Evolutionary conservation across 92 coral and sea anemone species (phyloP).

Genomic region (Epizoanthus scotinus): DNA sequence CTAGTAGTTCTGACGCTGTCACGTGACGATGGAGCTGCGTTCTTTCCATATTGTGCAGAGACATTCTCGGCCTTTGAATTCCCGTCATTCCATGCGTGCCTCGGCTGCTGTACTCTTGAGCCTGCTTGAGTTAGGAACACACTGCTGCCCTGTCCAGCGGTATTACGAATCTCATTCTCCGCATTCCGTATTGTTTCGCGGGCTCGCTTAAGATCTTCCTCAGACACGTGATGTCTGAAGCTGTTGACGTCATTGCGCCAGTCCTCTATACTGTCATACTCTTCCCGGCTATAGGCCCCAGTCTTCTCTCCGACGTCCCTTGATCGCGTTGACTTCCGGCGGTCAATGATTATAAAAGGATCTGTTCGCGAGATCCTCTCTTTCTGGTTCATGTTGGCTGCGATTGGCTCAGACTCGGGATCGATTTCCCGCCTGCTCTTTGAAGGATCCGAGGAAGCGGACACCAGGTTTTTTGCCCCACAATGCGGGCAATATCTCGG

Average conservation of each 20-base stretch:
- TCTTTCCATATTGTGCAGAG: too few relatives aligned
- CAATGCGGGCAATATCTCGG: conserved; percentile 55
- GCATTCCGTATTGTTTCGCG: neutral
- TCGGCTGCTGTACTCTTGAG: neutral
- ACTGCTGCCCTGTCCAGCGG: neutral
- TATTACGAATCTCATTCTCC: neutral
- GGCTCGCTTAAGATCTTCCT: conserved; percentile 11
- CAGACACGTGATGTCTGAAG: conserved; percentile 53
- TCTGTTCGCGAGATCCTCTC: neutral
- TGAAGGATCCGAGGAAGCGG: neutral
- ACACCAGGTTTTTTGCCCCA: conserved; percentile 44
- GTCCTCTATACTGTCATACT: conserved; percentile 60
- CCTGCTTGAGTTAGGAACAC: conserved; percentile 3
- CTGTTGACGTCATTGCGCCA: conserved; percentile 64
- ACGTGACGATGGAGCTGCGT: too few relatives aligned
- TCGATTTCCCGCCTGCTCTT: neutral
- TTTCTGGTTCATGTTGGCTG: neutral
- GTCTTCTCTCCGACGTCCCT: neutral
- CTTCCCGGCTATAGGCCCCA: conserved; percentile 20
- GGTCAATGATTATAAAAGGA: neutral
- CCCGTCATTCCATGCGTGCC: neutral
- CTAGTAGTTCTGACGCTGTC: too few relatives aligned
- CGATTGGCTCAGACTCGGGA: neutral
- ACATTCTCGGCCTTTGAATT: neutral
- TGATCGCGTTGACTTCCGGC: neutral